Conservation (phyloP, 2,888 invertebrate genomes). For the Eugnorisma glareosa region DNA sequence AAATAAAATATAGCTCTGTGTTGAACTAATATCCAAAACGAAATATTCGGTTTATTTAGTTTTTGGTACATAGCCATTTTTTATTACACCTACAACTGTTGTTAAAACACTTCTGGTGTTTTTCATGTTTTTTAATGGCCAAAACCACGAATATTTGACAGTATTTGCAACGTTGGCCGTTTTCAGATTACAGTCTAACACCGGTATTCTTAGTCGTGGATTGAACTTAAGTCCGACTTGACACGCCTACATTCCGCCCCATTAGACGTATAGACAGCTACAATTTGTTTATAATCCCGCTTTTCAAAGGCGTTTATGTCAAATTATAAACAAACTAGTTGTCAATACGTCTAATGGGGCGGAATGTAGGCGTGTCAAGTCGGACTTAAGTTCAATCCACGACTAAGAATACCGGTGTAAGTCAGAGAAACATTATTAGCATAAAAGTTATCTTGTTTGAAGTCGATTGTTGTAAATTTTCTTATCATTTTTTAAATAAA, state of each 20-base stretch:
- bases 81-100: background rate
- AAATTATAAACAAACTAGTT: no score
- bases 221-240: no score
- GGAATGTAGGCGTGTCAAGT: no score
- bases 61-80: background rate
- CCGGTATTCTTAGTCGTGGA: no score
- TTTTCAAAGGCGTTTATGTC: no score
- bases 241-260: no score
- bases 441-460: constrained; percentile 8
- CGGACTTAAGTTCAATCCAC: no score
- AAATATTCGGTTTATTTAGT: background rate
- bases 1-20: background rate
- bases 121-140: background rate
- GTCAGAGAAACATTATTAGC: background rate
- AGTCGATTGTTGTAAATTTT: background rate
- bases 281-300: no score
- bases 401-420: no score
- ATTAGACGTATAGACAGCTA: no score
- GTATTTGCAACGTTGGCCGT: background rate
- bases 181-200: background rate
- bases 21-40: background rate
- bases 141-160: background rate
- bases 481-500: background rate
- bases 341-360: no score
- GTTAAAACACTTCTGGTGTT: background rate